Percentiles rank a stretch among this genome's conserved stretches.
phyloP scores from a whole-genome alignment of 2,113 vertebrate genomes.

The Bucco capensis region DNA sequence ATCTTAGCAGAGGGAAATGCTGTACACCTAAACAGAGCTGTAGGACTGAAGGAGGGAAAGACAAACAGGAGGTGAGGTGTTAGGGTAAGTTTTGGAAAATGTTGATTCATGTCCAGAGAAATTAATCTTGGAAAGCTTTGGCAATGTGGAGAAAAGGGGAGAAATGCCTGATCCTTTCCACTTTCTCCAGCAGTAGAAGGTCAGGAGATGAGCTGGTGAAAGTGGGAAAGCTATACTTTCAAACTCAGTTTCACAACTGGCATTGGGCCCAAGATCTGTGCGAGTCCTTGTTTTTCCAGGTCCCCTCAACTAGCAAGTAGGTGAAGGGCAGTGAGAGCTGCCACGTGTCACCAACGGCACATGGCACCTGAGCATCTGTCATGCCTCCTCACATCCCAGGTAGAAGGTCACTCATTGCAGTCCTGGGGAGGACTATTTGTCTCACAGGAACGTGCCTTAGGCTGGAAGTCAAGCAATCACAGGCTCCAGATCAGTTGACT shows the following conservation, averaged over 20 bases:
- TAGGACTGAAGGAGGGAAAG: not conserved
- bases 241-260: not conserved
- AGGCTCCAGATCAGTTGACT: not conserved
- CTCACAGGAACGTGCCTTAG: not conserved
- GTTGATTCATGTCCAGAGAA: not conserved
- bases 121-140: not conserved
- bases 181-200: not conserved
- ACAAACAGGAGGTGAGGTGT: not conserved
- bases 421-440: not conserved
- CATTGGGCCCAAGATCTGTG: not conserved
- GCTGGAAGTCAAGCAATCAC: not conserved
- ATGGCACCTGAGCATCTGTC: constrained; percentile 30
- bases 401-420: not conserved
- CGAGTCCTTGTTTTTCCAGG: not conserved
- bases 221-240: not conserved
- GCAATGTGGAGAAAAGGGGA: not conserved
- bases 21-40: not conserved
- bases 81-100: not conserved
- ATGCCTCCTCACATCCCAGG: not conserved
- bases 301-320: not conserved
- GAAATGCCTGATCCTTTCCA: not conserved
- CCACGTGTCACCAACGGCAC: constrained; percentile 29
- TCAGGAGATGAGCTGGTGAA: not conserved
- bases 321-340: constrained; percentile 2
- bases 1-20: not conserved